Evolutionary conservation across 2,113 vertebrate species (phyloP), one percentile per base, ranked within the genome.

Genomic region (Boleophthalmus pectinirostris): DNA sequence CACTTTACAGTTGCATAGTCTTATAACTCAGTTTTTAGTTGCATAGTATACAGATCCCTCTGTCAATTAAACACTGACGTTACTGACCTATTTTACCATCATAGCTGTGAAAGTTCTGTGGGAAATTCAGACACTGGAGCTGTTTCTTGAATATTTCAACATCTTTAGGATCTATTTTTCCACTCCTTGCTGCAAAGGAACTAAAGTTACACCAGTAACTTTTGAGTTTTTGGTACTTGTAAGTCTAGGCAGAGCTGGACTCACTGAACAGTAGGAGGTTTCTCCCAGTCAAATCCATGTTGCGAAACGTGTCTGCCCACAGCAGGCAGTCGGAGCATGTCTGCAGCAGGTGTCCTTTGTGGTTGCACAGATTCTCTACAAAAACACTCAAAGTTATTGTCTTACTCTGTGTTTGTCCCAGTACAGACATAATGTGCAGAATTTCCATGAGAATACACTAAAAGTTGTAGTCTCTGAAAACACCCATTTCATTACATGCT

Each of bases 251-350:
- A 56, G 35, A 45, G n/a, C 18, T 20, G 15, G 29, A 85, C 90
- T 85, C 77, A 91, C 91, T 90, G 78, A 91, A 91, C 73, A 68
- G 89, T 77, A 92, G 49, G 73, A 92, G 77, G 85, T 77, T 90
- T 82, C 91, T 77, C 2, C 90, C 90, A 1, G 74, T 82, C 47
- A 82, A 20, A 7, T 91, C 91, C 38, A 66, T 63, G 1, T 92
- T 91, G 35, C 85, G 74, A 51, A 91, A 91, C 21, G 85, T 88
- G 75, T 91, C 91, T 0, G 87, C 90, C 91, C 91, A 92, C 70
- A 92, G 87, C 72, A 92, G 87, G 58, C 90, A 91, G 80, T 85
- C 78, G 0, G 88, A 33, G 74, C 90, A 91, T 0, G 90, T 90
- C 77, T 83, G 82, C 18, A 92, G 75, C 16, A 91, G 65, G 15